phyloP scores from a whole-genome alignment of 2,797 vertebrate genomes.

The Enteromius afrohamiltoni region DNA sequence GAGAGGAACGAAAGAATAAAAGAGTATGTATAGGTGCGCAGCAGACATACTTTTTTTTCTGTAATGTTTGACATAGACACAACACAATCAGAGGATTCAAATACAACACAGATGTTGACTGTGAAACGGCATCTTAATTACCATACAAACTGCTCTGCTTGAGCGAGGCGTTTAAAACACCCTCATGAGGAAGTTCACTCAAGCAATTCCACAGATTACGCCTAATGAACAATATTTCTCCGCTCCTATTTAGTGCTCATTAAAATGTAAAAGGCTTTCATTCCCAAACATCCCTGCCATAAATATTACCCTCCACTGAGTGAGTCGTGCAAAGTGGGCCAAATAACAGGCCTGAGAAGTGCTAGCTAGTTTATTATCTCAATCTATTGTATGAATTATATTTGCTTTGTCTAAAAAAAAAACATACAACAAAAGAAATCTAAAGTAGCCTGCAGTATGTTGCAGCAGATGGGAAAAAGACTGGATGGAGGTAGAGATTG shows the following conservation, averaged over 20 bases:
- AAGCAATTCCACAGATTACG: slow-evolving; percentile 94
- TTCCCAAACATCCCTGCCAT: slow-evolving; percentile 83
- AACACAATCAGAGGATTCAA: slow-evolving; percentile 61
- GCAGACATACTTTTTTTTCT: slow-evolving; percentile 12
- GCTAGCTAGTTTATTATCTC: slow-evolving; percentile 61
- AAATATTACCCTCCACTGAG: slow-evolving; percentile 78
- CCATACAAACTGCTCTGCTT: slow-evolving; percentile 97
- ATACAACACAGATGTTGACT: slow-evolving; percentile 89
- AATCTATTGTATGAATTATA: slow-evolving; percentile 49
- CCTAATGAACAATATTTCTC: slow-evolving; percentile 91
- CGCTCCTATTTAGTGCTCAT: slow-evolving; percentile 87
- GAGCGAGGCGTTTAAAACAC: slow-evolving; percentile 94
- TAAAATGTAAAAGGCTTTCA: slow-evolving; percentile 89
- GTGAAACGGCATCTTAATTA: slow-evolving; percentile 96
- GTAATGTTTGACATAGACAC: slow-evolving; percentile 29
- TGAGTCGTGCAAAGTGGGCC: slow-evolving; percentile 61
- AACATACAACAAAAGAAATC: slow-evolving; percentile 22
- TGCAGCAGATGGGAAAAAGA: slow-evolving; percentile 29
- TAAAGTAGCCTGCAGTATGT: not conserved
- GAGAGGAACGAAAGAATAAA: slow-evolving; percentile 8
- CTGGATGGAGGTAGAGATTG: not conserved
- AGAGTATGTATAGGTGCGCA: not conserved
- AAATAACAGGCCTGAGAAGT: slow-evolving; percentile 61
- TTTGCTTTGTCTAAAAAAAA: slow-evolving; percentile 52
- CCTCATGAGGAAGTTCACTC: slow-evolving; percentile 91